Conservation (phyloP, 2,113 vertebrate genomes). For the Struthio camelus region DNA sequence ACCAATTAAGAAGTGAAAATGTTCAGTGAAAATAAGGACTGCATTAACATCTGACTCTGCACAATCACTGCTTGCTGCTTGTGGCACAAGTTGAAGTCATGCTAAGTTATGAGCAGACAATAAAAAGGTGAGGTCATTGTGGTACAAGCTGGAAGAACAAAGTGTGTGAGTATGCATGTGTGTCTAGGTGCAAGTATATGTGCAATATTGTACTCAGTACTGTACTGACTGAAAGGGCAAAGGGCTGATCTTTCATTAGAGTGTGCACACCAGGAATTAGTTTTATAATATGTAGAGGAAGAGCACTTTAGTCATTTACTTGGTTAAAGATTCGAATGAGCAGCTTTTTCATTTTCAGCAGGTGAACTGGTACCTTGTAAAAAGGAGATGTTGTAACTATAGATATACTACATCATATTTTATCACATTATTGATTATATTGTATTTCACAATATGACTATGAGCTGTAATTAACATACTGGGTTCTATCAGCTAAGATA, state of each 20-base stretch:
- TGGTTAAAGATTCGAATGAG: neutral
- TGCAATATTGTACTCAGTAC: neutral
- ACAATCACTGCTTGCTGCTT: neutral
- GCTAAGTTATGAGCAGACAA: neutral
- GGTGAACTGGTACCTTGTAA: neutral
- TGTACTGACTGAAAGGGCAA: neutral
- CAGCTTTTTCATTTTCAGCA: neutral
- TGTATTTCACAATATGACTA: neutral
- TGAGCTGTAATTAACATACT: neutral
- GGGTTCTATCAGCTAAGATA: neutral
- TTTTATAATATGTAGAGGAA: neutral
- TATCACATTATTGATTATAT: neutral
- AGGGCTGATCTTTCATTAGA: neutral
- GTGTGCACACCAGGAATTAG: neutral
- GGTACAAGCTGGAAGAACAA: neutral
- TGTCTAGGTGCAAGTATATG: rapidly evolving
- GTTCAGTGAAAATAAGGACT: neutral
- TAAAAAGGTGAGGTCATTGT: neutral
- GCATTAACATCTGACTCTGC: neutral
- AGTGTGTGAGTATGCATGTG: rapidly evolving
- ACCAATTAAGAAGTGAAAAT: neutral
- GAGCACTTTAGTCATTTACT: neutral
- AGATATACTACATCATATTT: neutral
- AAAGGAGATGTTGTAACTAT: neutral
- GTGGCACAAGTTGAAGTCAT: neutral